Base-by-base conservation (phyloP, 2,888 invertebrate species). In the Pristionchus fissidentatus region DNA sequence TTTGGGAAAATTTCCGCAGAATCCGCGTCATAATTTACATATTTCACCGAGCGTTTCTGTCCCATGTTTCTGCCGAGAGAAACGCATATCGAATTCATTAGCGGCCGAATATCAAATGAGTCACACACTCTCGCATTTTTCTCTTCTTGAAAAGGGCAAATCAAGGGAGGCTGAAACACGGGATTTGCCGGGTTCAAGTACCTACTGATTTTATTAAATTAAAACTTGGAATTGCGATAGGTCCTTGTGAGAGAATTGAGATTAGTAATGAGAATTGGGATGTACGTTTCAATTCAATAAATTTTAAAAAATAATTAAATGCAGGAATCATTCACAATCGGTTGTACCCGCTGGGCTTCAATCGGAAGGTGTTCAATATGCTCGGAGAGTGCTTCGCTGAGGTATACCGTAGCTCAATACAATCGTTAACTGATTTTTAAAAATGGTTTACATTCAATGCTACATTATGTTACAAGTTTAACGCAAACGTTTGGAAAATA, bases 321-420 rank as follows among this genome's bases (percentile, higher is more conserved):
- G n/a, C 46, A 81, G 81, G 62, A 15, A 43, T 66, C 46, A 81
- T 81, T 13, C 81, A 81, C 66, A 81, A 81, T 38, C 83, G 85
- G 3, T 83, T 90, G 0, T 80, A 85, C 8, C 90, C 90, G 7
- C 85, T 90, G 10, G 90, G 90, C n/a, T 90, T 90, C 79, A 86
- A 89, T 35, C 85, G 88, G 19, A 70, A 86, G 35, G 86, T 90
- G 49, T 90, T 89, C 89, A 87, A 89, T 57, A 84, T 84, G 22
- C 80, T 90, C 75, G 90, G 90, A 26, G 90, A 90, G 79, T 86
- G 86, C 77, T 90, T 90, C 79, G 90, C 90, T 0, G 90, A 90
- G 85, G 87, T 86, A 8, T 49, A 15, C 49, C 19, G n/a, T 62
- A 13, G 19, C 22, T 57, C 26, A 26, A 60, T 60, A 60, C 13